Conservation (phyloP, 2,888 invertebrate species). For the Platycheirus rosarum region DNA sequence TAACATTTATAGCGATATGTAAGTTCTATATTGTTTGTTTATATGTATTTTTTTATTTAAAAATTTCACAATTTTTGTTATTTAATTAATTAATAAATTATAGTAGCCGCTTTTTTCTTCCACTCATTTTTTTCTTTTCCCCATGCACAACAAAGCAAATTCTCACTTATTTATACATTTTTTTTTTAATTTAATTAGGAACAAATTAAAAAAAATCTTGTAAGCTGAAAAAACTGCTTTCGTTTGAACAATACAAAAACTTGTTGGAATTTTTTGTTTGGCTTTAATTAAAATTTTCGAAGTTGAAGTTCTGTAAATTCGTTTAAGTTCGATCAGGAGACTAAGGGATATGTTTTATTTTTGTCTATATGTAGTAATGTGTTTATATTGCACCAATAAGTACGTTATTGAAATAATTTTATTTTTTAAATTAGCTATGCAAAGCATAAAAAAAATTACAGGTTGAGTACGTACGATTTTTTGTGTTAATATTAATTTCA, state of each 20-base stretch:
- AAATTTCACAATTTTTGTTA: slow-evolving; percentile 35
- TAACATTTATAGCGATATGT: slow-evolving; percentile 53
- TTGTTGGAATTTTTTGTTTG: slow-evolving; percentile 55
- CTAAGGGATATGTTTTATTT: slow-evolving; percentile 48
- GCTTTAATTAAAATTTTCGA: too few relatives aligned
- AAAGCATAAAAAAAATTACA: not conserved
- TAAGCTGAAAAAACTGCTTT: too few relatives aligned
- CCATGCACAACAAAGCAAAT: too few relatives aligned
- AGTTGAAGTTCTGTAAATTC: slow-evolving; percentile 64
- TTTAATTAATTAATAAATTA: slow-evolving; percentile 37
- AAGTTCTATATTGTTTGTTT: slow-evolving; percentile 58
- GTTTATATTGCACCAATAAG: slow-evolving; percentile 26
- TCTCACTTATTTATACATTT: too few relatives aligned
- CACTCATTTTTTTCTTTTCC: too few relatives aligned
- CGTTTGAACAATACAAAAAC: too few relatives aligned
- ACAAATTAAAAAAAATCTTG: too few relatives aligned
- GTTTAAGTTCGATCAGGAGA: slow-evolving; percentile 62
- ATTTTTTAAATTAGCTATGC: too few relatives aligned
- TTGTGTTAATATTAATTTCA: not conserved
- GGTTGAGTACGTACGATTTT: not conserved
- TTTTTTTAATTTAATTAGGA: too few relatives aligned
- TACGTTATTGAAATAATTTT: too few relatives aligned
- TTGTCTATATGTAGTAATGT: slow-evolving; percentile 17
- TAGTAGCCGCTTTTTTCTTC: too few relatives aligned
- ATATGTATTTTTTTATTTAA: slow-evolving; percentile 35